phyloP scores from a whole-genome alignment of 2,113 vertebrate genomes.

The Ochotona curzoniae region DNA sequence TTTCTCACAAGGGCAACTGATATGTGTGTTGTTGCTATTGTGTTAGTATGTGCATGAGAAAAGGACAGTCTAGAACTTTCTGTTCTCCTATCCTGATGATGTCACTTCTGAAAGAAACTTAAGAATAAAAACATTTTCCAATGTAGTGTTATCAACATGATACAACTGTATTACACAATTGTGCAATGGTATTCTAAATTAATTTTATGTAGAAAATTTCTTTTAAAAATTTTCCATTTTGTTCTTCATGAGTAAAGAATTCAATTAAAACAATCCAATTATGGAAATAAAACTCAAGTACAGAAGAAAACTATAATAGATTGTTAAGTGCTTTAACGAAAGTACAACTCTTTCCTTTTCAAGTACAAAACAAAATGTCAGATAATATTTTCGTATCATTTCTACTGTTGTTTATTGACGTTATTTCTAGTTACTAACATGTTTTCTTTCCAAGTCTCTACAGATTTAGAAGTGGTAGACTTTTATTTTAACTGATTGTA shows the following conservation, averaged over 20 bases:
- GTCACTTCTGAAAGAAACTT: neutral
- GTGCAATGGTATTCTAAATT: neutral
- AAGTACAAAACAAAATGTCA: neutral
- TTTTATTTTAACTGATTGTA: neutral
- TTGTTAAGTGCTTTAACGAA: neutral
- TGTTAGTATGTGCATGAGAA: neutral
- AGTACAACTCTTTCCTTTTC: neutral
- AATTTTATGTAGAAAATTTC: neutral
- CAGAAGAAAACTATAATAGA: neutral
- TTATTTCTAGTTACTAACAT: neutral
- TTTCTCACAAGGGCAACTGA: neutral
- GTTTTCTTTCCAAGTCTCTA: neutral
- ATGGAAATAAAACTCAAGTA: constrained; percentile 18
- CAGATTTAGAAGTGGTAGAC: neutral
- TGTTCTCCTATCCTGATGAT: neutral
- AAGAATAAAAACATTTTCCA: neutral
- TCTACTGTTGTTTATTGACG: neutral
- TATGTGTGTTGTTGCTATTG: neutral
- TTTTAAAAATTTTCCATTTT: neutral
- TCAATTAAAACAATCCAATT: neutral
- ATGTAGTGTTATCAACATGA: neutral
- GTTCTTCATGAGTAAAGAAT: neutral
- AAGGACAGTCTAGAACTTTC: neutral
- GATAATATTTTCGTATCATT: constrained; percentile 20
- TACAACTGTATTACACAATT: neutral